Evolutionary conservation across 1,140 invertebrate species (phyloP).

Genomic region (Adelges cooleyi): DNA sequence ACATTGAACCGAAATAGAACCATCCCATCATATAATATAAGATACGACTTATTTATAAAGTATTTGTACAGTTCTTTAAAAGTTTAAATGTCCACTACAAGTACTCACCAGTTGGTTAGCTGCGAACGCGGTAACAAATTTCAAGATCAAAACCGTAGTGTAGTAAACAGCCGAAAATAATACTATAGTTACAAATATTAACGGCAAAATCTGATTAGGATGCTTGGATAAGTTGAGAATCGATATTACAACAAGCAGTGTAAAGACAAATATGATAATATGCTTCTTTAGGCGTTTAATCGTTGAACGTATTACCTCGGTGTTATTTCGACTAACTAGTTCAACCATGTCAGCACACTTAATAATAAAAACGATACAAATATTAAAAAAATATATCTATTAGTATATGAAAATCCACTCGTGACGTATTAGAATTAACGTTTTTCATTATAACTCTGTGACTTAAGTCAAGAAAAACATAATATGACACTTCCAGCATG

Average conservation of each 20-base stretch:
- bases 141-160: neutral
- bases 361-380: no score
- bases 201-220: neutral
- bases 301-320: neutral
- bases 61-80: no score
- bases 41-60: no score
- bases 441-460: no score
- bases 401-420: no score
- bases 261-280: slow-evolving; percentile 4
- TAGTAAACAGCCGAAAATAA: slow-evolving; percentile 11
- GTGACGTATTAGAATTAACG: no score
- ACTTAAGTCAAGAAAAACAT: no score
- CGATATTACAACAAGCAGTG: neutral
- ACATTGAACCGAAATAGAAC: neutral
- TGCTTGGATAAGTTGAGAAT: slow-evolving; percentile 12
- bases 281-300: slow-evolving; percentile 15
- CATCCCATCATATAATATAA: no score
- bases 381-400: no score
- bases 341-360: slow-evolving; percentile 15
- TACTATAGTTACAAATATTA: slow-evolving; percentile 1
- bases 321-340: slow-evolving; percentile 9
- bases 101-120: neutral
- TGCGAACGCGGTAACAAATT: neutral
- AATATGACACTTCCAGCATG: no score
- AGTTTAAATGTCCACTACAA: no score